Conservation (phyloP, 2,888 invertebrate genomes). For the Thymelicus lineola region DNA sequence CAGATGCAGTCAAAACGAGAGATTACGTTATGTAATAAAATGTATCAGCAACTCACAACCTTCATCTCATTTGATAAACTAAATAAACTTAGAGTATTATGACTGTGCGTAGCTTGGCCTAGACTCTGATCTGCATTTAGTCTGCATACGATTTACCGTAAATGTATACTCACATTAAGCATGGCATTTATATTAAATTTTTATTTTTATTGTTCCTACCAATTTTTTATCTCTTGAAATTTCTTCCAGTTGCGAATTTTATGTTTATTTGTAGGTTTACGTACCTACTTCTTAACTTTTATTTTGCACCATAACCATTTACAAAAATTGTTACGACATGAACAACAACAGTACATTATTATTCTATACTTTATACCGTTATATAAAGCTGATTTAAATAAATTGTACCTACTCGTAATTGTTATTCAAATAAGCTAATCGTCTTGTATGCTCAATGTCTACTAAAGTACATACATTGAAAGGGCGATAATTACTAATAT, state of each 20-base stretch:
- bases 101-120: conserved; percentile 17
- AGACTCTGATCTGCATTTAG: not conserved
- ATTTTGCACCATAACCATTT: not conserved
- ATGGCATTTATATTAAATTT: conserved; percentile 10
- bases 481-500: not conserved
- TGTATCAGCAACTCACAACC: conserved; percentile 13
- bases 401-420: no score
- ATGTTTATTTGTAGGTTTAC: not conserved
- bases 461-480: not conserved
- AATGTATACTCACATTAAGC: not conserved
- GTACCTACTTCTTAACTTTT: not conserved
- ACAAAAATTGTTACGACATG: not conserved
- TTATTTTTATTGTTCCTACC: not conserved
- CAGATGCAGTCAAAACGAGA: conserved; percentile 31
- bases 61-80: conserved; percentile 29
- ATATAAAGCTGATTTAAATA: not conserved
- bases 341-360: not conserved
- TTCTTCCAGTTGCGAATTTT: conserved; percentile 5
- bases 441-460: conserved; percentile 2
- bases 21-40: conserved; percentile 38
- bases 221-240: not conserved
- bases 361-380: not conserved
- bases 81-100: conserved; percentile 20
- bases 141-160: conserved; percentile 4
- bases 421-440: conserved; percentile 2